A percentile compares a stretch with the other conserved stretches of the same genome.
phyloP scores from a whole-genome alignment of 2,888 invertebrate genomes.

The Ichneumon xanthorius region DNA sequence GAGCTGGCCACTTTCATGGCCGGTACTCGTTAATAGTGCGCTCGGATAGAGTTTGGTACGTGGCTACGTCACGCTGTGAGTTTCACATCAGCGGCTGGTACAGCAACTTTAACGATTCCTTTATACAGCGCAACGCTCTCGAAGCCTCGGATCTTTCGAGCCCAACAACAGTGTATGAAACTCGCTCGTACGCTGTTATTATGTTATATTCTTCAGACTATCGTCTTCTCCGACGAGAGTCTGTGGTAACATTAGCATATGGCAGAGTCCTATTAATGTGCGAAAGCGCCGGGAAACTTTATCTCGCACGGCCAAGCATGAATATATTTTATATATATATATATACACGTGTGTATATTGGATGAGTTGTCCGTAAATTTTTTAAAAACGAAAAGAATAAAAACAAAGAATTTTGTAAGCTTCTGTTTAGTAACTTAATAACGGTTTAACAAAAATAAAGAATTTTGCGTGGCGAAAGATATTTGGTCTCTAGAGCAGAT shows the following conservation, averaged over 20 bases:
- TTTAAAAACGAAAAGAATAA: not conserved
- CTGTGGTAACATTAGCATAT: slow-evolving; percentile 37
- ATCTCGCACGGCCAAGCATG: slow-evolving; percentile 58
- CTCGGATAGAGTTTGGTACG: not conserved
- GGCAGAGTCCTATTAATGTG: slow-evolving; percentile 61
- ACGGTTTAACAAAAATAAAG: not conserved
- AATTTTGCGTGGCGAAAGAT: not conserved
- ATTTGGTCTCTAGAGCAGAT: not conserved
- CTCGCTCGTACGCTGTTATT: slow-evolving; percentile 8
- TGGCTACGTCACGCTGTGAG: not conserved
- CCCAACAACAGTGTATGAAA: slow-evolving; percentile 25
- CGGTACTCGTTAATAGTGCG: not conserved
- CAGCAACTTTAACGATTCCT: slow-evolving; percentile 24
- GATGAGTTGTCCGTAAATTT: not conserved
- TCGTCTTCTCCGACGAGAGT: not conserved
- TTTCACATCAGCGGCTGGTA: not conserved
- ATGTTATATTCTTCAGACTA: not conserved
- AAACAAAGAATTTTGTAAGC: not conserved
- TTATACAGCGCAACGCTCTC: slow-evolving; percentile 1
- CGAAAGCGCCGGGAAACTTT: slow-evolving; percentile 39
- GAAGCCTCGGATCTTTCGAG: not conserved
- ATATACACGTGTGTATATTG: not conserved
- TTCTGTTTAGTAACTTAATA: not conserved
- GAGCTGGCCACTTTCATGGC: not conserved
- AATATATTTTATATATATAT: slow-evolving; percentile 35